phyloP scores from a whole-genome alignment of 1,140 invertebrate genomes.

The Spodoptera litura region DNA sequence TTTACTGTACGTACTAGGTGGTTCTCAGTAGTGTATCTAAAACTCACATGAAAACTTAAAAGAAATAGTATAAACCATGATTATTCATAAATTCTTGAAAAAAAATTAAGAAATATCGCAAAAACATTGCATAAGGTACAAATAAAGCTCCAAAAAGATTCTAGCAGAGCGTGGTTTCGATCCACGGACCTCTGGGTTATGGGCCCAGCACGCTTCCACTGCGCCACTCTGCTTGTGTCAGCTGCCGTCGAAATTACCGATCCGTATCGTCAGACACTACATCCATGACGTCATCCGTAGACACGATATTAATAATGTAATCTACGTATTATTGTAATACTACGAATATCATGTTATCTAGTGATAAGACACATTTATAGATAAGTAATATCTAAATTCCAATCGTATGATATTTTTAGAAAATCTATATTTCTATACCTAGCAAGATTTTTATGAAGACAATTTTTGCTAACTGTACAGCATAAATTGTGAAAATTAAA shows the following conservation, averaged over 20 bases:
- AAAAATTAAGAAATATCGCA: background rate
- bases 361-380: too few relatives aligned
- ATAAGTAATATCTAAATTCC: too few relatives aligned
- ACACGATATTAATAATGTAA: too few relatives aligned
- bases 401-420: too few relatives aligned
- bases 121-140: background rate
- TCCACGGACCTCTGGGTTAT: constrained; percentile 75
- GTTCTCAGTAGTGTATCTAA: background rate
- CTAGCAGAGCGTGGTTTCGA: constrained; percentile 75
- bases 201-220: constrained; percentile 74
- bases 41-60: background rate
- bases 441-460: background rate
- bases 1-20: background rate
- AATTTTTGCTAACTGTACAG: constrained; percentile 58
- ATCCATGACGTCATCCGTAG: background rate
- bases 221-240: constrained; percentile 66
- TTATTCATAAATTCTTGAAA: background rate
- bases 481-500: constrained; percentile 25
- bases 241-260: background rate
- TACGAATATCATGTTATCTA: too few relatives aligned
- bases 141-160: constrained; percentile 36
- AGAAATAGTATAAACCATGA: too few relatives aligned
- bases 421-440: too few relatives aligned
- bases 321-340: too few relatives aligned
- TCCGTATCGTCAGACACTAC: background rate